These are phyloP conservation scores for Pollenia angustigena DNA, from an alignment of 2,888 invertebrate genomes.

Conservation along the genomic window DNA sequence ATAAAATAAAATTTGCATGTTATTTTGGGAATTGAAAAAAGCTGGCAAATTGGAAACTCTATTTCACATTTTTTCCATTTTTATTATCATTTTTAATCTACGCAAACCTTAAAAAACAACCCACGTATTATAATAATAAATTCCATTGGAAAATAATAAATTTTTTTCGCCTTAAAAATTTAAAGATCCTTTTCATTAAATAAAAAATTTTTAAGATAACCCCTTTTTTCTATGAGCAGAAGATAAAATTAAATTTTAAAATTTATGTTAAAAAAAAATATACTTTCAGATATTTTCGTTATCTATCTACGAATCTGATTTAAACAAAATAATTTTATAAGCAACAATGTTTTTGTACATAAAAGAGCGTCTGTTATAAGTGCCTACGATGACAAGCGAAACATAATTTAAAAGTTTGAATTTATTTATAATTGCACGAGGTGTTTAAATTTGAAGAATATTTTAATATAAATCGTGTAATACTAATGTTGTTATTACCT, in stretches of 20 bases:
- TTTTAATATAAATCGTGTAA: no score
- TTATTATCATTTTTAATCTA: no score
- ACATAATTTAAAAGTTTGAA: neutral
- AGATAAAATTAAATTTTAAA: neutral
- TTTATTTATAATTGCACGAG: no score
- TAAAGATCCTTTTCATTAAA: constrained; percentile 17
- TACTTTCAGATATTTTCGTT: constrained; percentile 17
- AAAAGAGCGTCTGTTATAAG: neutral
- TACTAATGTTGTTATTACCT: no score
- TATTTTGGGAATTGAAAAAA: no score
- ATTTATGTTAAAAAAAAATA: constrained; percentile 13
- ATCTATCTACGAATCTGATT: neutral
- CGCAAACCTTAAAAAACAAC: neutral
- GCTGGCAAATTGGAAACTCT: no score
- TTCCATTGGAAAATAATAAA: neutral
- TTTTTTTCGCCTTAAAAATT: neutral
- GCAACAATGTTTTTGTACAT: constrained; percentile 25
- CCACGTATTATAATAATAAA: neutral
- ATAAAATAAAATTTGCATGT: no score
- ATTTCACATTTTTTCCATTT: no score
- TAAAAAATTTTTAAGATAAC: neutral
- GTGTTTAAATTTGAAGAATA: no score
- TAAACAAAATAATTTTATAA: constrained; percentile 11
- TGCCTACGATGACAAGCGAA: neutral
- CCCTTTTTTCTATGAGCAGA: neutral